phyloP scores from a whole-genome alignment of 2,888 invertebrate genomes.

The Deroplatys truncata region DNA sequence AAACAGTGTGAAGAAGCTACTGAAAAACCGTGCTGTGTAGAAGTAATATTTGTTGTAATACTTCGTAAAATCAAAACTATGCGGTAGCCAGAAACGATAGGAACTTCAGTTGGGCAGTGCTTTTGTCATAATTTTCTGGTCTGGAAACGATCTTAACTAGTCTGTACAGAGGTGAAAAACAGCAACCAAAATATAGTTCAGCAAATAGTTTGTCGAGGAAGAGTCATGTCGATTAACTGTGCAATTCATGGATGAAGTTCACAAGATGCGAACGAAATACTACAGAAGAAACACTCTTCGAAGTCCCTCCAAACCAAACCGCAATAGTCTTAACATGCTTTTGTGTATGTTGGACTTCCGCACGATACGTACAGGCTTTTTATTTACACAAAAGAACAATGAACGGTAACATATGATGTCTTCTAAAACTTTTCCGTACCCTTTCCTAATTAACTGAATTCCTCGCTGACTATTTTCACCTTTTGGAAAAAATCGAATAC shows the following conservation, averaged over 20 bases:
- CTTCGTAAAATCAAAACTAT: background rate
- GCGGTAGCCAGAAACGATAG: no score
- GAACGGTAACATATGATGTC: background rate
- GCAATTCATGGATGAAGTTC: background rate
- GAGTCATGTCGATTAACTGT: background rate
- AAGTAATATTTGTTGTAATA: background rate
- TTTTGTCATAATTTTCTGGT: no score
- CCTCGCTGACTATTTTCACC: background rate
- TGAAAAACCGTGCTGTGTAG: background rate
- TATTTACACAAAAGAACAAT: background rate
- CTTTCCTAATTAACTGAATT: background rate
- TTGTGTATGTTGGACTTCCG: background rate
- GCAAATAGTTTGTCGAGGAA: background rate
- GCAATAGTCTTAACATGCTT: background rate
- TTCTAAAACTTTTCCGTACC: background rate
- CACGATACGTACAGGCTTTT: background rate
- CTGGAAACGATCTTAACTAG: background rate
- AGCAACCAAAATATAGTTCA: background rate
- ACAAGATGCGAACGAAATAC: background rate
- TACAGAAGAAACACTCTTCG: background rate
- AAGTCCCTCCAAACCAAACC: background rate
- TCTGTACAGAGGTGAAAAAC: no score
- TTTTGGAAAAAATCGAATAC: background rate
- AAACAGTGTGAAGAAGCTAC: background rate
- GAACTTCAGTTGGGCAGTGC: no score